These are phyloP conservation scores for Samia ricini DNA, from an alignment of 1,140 invertebrate genomes.

Conservation along the genomic window DNA sequence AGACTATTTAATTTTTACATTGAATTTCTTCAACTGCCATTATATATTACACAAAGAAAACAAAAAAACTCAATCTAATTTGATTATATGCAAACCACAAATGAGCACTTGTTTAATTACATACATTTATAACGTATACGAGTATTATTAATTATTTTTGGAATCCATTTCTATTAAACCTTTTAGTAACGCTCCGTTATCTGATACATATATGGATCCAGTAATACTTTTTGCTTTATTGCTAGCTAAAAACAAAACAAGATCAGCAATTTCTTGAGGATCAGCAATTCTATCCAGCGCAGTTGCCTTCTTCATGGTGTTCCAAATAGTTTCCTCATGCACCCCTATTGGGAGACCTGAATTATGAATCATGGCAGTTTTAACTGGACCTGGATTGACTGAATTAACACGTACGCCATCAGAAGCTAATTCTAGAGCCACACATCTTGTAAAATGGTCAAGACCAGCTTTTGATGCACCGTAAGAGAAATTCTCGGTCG, in stretches of 20 bases:
- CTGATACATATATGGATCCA: conserved; percentile 44
- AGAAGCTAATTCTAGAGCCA: conserved; percentile 80
- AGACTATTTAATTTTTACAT: too few relatives aligned
- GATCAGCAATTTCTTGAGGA: conserved; percentile 19
- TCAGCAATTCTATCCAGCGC: conserved; percentile 13
- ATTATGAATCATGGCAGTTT: conserved; percentile 67
- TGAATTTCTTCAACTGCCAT: too few relatives aligned
- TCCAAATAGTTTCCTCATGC: conserved; percentile 5
- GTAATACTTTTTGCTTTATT: conserved; percentile 79
- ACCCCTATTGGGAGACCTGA: conserved; percentile 2
- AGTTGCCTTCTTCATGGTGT: not conserved
- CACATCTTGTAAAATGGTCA: conserved; percentile 85
- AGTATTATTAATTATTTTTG: too few relatives aligned
- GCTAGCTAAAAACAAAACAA: conserved; percentile 20
- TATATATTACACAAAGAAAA: too few relatives aligned
- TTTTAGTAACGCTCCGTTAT: conserved; percentile 5
- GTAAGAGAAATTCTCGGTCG: conserved; percentile 61
- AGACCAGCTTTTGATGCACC: conserved; percentile 86
- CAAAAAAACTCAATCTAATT: too few relatives aligned
- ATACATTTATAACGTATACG: too few relatives aligned
- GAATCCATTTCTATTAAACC: not conserved
- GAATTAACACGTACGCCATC: conserved; percentile 85
- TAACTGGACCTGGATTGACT: conserved; percentile 83
- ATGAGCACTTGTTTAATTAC: too few relatives aligned
- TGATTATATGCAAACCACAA: too few relatives aligned